phyloP scores from a whole-genome alignment of 2,113 vertebrate species.

The Lepidothrix coronata region DNA sequence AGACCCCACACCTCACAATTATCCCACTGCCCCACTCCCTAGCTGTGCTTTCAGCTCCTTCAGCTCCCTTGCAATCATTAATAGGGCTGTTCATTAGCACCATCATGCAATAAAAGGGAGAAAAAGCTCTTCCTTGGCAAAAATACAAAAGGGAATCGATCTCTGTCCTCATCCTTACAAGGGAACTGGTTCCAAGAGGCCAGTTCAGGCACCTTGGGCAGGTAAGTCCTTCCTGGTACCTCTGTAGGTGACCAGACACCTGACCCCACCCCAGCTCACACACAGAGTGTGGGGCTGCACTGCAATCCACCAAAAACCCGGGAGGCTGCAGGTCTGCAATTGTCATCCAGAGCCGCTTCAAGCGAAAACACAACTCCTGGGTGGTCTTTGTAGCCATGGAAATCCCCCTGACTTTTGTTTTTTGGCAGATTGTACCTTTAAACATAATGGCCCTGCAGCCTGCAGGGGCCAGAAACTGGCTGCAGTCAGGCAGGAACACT shows the following conservation, averaged over 20 bases:
- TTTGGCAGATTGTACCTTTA: slow-evolving; percentile 18
- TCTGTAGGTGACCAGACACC: not conserved
- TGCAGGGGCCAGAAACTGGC: slow-evolving; percentile 3
- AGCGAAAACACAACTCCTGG: not conserved
- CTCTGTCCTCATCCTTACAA: not conserved
- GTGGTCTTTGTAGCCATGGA: slow-evolving; percentile 40
- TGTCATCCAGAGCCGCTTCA: not conserved
- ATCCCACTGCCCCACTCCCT: not conserved
- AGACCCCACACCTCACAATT: not conserved
- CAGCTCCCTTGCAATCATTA: not conserved
- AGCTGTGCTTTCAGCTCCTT: not conserved
- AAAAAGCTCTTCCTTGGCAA: not conserved
- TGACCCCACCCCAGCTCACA: not conserved
- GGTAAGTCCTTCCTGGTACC: not conserved
- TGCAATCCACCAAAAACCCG: not conserved
- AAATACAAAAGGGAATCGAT: not conserved
- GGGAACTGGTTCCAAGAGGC: not conserved
- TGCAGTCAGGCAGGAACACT: slow-evolving; percentile 2
- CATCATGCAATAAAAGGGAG: not conserved
- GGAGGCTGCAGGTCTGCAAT: not conserved
- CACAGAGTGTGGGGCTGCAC: not conserved
- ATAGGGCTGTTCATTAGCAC: not conserved
- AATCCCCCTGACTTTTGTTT: slow-evolving; percentile 22
- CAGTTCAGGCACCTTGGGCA: not conserved
- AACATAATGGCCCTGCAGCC: slow-evolving; percentile 1